phyloP scores from a whole-genome alignment of 2,113 vertebrate species.

The Chamaetylas fuelleborni region DNA sequence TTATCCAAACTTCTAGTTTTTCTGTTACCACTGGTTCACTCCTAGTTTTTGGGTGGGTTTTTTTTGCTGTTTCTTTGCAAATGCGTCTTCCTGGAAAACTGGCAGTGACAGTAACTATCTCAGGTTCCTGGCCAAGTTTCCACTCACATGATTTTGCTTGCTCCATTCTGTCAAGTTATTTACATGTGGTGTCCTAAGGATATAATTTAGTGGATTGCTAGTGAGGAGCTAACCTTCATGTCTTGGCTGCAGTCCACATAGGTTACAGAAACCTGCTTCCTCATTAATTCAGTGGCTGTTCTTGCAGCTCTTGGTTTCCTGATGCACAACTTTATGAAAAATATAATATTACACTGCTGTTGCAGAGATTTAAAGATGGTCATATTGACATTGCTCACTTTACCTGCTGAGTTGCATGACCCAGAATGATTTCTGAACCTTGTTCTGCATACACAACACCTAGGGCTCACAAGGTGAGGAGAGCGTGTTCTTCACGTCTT shows the following conservation, averaged over 20 bases:
- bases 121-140: background rate
- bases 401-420: background rate
- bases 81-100: background rate
- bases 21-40: accelerated
- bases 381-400: accelerated
- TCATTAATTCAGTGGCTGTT: accelerated
- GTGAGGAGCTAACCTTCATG: background rate
- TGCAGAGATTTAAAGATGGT: background rate
- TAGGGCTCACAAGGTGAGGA: too few species aligned
- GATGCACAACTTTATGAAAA: background rate
- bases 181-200: background rate
- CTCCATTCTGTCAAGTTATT: background rate
- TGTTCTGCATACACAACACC: background rate
- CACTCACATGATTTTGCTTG: background rate
- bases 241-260: background rate
- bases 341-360: accelerated
- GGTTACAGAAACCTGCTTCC: background rate
- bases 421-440: background rate
- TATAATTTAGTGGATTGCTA: background rate
- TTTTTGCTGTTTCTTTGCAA: background rate
- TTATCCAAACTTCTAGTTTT: background rate
- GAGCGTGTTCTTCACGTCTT: accelerated
- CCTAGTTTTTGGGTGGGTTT: background rate
- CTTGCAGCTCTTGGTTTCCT: background rate
- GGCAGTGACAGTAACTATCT: background rate